These are phyloP conservation scores for Rhinoderma darwinii DNA, from an alignment of 2,113 vertebrate genomes.

Conservation along the genomic window DNA sequence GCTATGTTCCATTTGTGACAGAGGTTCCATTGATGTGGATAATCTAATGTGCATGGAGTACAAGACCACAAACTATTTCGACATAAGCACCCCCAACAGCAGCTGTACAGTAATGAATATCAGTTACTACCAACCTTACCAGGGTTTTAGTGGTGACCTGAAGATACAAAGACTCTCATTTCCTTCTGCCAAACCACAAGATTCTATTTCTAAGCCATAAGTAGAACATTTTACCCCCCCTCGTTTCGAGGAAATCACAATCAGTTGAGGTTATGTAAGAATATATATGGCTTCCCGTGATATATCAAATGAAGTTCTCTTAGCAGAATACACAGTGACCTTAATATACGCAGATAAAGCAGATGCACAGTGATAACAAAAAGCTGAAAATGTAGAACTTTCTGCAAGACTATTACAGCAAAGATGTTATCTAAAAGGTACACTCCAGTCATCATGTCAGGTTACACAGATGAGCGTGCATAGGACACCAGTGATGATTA, in stretches of 20 bases:
- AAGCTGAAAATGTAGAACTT: neutral
- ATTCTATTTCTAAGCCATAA: slow-evolving; percentile 40
- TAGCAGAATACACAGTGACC: neutral
- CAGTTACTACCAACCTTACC: slow-evolving; percentile 53
- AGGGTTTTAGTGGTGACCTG: slow-evolving; percentile 48
- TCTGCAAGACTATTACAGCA: neutral
- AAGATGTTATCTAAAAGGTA: neutral
- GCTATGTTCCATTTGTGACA: slow-evolving; percentile 37
- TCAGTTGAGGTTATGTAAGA: slow-evolving; percentile 43
- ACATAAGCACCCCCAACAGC: slow-evolving; percentile 55
- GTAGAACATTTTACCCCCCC: slow-evolving; percentile 23
- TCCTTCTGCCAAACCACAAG: slow-evolving; percentile 56
- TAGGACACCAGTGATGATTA: neutral
- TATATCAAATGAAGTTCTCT: slow-evolving; percentile 1
- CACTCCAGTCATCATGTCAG: neutral
- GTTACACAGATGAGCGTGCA: neutral
- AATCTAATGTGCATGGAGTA: slow-evolving; percentile 45
- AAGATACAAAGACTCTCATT: slow-evolving; percentile 48
- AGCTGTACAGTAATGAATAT: slow-evolving; percentile 48
- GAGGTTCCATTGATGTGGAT: slow-evolving; percentile 53
- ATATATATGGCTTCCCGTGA: slow-evolving; percentile 26
- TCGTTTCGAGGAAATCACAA: slow-evolving; percentile 45
- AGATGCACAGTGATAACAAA: neutral
- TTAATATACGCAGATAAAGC: neutral
- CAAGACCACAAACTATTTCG: slow-evolving; percentile 56